Conservation (phyloP, 2,888 invertebrate genomes). For the Hartigia nigra region DNA sequence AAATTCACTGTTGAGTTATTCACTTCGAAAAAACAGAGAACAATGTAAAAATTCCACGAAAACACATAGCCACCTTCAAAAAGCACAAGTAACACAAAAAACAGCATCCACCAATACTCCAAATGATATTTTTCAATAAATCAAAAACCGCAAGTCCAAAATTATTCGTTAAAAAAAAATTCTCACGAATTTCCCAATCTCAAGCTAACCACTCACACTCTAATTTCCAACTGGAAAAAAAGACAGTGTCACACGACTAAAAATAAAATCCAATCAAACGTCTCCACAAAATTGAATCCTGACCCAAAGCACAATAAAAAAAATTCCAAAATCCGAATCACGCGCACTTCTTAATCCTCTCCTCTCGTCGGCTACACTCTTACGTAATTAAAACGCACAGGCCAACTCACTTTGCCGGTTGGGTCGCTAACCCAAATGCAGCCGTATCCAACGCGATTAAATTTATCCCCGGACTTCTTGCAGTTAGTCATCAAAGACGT, state of each 20-base stretch:
- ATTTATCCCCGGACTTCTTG: conserved; percentile 40
- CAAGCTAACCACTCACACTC: neutral
- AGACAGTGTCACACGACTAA: neutral
- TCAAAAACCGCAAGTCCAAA: neutral
- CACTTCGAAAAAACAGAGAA: neutral
- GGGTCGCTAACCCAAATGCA: conserved; percentile 49
- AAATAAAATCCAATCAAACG: neutral
- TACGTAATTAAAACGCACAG: neutral
- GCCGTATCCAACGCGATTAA: conserved; percentile 39
- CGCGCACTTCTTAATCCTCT: neutral
- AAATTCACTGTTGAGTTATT: neutral
- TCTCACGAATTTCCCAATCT: neutral
- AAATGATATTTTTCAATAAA: neutral
- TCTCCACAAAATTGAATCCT: neutral
- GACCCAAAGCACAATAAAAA: neutral
- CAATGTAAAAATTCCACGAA: neutral
- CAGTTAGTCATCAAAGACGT: conserved; percentile 12
- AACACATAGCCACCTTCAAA: neutral
- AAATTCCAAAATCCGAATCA: neutral
- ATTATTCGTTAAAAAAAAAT: neutral
- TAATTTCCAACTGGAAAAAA: neutral
- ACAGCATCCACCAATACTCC: neutral
- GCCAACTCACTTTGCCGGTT: conserved; percentile 6
- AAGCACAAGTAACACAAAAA: neutral
- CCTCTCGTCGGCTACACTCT: neutral